A percentile compares a stretch with the other conserved stretches of the same genome.
These are phyloP conservation scores for Drosophila longiperda DNA, from an alignment of 2,888 invertebrate genomes.

Conservation along the genomic window DNA sequence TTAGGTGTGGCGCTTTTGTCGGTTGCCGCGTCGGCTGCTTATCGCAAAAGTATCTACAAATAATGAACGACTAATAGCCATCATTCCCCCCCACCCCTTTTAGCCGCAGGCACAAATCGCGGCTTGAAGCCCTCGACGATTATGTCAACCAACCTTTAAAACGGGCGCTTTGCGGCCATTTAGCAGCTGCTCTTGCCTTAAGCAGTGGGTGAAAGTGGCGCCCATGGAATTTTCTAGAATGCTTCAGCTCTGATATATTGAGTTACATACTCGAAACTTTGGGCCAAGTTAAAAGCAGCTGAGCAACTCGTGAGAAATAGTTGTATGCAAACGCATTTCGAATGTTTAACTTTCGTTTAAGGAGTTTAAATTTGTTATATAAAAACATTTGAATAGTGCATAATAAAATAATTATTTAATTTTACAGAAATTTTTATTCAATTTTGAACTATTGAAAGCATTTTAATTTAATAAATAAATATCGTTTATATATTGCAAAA, in stretches of 20 bases:
- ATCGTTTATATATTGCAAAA: neutral
- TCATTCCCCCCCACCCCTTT: constrained; percentile 29
- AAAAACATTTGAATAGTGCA: neutral
- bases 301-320: constrained; percentile 25
- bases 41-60: constrained; percentile 77
- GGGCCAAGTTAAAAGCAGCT: constrained; percentile 4
- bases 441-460: neutral
- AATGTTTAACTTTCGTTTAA: neutral
- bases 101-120: constrained; percentile 1
- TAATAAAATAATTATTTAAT: neutral
- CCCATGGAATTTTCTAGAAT: constrained; percentile 47
- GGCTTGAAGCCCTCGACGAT: constrained; percentile 35
- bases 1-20: constrained; percentile 72
- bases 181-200: constrained; percentile 55
- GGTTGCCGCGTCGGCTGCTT: constrained; percentile 56
- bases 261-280: constrained; percentile 28
- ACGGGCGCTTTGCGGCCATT: constrained; percentile 45
- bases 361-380: neutral
- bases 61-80: constrained; percentile 76
- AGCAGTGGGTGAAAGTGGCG: constrained; percentile 61
- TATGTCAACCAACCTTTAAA: constrained; percentile 67
- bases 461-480: constrained; percentile 1
- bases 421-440: neutral
- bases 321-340: neutral
- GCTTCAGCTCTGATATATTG: constrained; percentile 46